Evolutionary conservation across 2,113 vertebrate genomes (phyloP), one percentile per base, ranked within the genome.

Genomic region (Mastomys natalensis): DNA sequence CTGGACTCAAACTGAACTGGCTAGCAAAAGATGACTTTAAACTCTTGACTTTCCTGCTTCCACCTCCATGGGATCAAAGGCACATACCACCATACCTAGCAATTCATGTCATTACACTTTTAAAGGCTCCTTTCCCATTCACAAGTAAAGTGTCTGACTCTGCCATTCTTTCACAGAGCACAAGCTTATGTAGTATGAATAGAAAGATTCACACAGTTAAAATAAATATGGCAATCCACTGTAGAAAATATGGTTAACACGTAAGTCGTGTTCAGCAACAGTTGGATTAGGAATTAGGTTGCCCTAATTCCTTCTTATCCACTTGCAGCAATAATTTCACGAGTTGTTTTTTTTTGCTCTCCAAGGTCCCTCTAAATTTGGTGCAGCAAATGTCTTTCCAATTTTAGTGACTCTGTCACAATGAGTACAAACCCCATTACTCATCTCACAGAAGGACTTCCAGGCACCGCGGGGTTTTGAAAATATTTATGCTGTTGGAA

Each of bases 291-390:
- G 45, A 66, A 29, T 68, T 43, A 74, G 16, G 2, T 53, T 76
- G 8, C 80, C 10, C 37, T 73, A 21, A 87, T 72, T 74, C 19
- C 58, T 90, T 86, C 60, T 31, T 31, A 85, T 37, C 16, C 92
- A 73, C 43, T 87, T 7, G 3, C 29, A 66, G 64, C 37, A 48
- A 68, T 77, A 70, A 82, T 73, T 64, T 78, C 51, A 78, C 90
- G 88, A 85, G 34, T 74, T 81, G 29, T 48, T 48, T 48, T 51
- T 93, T 81, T 74, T 85, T 85, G 60, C 5, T 92, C 31, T 85
- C 86, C 17, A 31, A 90, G 64, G 60, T 86, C 53, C 53, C 53
- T 68, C 96, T 94, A 89, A 95, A 91, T 94, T 92, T 95, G 51
- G 62, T 55, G 86, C 92, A 77, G 62, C 43, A 37, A 95, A 60